These are phyloP conservation scores for Cephus rjabovi DNA, from an alignment of 2,888 invertebrate genomes.

Conservation along the genomic window DNA sequence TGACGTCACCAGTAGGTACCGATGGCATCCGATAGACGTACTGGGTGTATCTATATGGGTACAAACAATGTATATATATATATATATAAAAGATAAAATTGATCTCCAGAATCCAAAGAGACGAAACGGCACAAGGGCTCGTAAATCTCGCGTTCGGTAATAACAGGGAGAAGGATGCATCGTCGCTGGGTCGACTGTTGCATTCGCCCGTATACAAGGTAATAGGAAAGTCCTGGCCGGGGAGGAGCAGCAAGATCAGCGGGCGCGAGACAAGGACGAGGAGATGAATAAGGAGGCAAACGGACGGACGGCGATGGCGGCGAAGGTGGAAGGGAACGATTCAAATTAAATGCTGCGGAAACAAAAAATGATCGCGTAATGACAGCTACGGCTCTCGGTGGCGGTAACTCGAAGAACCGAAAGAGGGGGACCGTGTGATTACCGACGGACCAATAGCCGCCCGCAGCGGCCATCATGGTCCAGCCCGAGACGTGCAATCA, in stretches of 20 bases:
- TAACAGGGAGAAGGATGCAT: conserved; percentile 1
- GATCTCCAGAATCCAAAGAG: neutral
- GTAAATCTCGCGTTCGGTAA: conserved; percentile 3
- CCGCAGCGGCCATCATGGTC: conserved; percentile 66
- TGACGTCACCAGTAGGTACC: neutral
- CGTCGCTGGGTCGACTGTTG: conserved; percentile 1
- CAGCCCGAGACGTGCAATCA: conserved; percentile 65
- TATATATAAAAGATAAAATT: neutral
- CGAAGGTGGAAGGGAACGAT: conserved; percentile 44
- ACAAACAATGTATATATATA: neutral
- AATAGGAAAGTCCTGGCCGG: neutral
- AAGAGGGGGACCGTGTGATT: conserved; percentile 60
- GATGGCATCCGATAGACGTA: neutral
- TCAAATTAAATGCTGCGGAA: conserved; percentile 58
- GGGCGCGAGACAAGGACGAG: conserved; percentile 6
- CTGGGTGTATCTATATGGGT: neutral
- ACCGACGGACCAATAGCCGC: conserved; percentile 63
- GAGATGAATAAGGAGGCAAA: neutral
- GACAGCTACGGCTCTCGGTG: conserved; percentile 49
- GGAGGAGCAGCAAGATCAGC: neutral
- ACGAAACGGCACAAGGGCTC: neutral
- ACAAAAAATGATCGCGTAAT: conserved; percentile 61
- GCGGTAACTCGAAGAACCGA: conserved; percentile 41
- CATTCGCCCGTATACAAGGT: neutral
- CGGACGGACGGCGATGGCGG: neutral